phyloP scores from a whole-genome alignment of 2,113 vertebrate genomes.

The Strigops habroptila region DNA sequence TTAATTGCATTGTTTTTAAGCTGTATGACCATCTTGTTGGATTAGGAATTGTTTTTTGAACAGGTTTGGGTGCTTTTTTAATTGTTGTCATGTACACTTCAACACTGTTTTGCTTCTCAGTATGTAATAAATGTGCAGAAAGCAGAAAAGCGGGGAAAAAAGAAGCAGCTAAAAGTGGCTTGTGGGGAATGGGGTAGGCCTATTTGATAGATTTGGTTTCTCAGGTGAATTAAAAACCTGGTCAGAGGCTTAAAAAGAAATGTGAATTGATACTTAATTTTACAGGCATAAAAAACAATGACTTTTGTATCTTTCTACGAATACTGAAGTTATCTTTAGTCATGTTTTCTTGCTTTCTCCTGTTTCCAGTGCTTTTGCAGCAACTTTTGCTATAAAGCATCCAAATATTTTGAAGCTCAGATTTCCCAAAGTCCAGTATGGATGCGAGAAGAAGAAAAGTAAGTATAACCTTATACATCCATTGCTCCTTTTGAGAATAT shows the following conservation, averaged over 20 bases:
- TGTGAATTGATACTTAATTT: not conserved
- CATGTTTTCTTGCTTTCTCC: not conserved
- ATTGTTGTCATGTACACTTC: not conserved
- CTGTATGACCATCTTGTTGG: not conserved
- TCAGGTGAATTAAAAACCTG: not conserved
- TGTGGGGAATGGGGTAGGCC: not conserved
- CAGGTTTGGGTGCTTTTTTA: rapidly evolving
- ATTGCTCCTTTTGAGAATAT: not conserved
- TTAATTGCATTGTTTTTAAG: not conserved
- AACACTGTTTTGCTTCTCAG: not conserved
- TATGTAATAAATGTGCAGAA: not conserved
- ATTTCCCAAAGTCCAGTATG: slow-evolving; percentile 90
- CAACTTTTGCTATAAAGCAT: slow-evolving; percentile 94
- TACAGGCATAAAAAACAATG: not conserved
- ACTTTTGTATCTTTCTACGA: not conserved
- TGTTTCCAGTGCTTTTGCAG: slow-evolving; percentile 88
- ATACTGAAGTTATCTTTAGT: not conserved
- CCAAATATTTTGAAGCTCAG: slow-evolving; percentile 90
- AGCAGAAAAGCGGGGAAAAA: not conserved
- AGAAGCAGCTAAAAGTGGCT: not conserved
- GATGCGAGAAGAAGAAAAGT: slow-evolving; percentile 89
- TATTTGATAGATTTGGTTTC: not conserved
- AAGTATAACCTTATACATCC: not conserved
- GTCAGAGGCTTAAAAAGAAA: not conserved
- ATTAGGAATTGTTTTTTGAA: not conserved